A percentile compares a stretch with the other conserved stretches of the same genome.
Conservation (phyloP, 1,140 invertebrate genomes). For the Chironomus striatipennis region DNA sequence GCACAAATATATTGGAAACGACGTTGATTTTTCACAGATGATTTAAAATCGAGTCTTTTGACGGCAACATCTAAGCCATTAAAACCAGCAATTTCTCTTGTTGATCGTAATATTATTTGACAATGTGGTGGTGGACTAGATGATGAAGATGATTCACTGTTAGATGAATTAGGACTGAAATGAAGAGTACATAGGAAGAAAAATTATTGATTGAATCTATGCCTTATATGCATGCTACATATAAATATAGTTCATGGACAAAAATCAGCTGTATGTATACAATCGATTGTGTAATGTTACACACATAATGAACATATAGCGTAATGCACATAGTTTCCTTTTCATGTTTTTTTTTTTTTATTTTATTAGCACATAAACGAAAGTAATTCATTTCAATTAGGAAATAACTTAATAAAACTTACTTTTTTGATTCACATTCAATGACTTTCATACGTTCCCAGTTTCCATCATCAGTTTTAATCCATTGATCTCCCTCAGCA, state of each 20-base stretch:
- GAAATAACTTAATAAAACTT: slow-evolving; percentile 31
- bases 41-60: slow-evolving; percentile 85
- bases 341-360: neutral
- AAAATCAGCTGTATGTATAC: neutral
- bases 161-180: too few species aligned
- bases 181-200: too few species aligned
- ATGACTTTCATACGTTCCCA: slow-evolving; percentile 94
- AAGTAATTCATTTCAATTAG: too few species aligned
- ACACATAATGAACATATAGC: neutral
- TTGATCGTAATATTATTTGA: slow-evolving; percentile 85
- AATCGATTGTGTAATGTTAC: slow-evolving; percentile 1
- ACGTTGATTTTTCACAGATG: slow-evolving; percentile 85
- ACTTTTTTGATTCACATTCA: slow-evolving; percentile 58
- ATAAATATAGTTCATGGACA: neutral
- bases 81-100: slow-evolving; percentile 89
- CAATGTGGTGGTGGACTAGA: slow-evolving; percentile 68
- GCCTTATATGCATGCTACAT: too few species aligned
- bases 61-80: slow-evolving; percentile 93
- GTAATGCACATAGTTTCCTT: too few species aligned
- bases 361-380: neutral
- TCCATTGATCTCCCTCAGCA: slow-evolving; percentile 95
- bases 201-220: too few species aligned
- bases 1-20: slow-evolving; percentile 96
- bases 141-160: neutral
- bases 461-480: slow-evolving; percentile 84